phyloP scores from a whole-genome alignment of 2,888 invertebrate species.

The Dynastes maya region DNA sequence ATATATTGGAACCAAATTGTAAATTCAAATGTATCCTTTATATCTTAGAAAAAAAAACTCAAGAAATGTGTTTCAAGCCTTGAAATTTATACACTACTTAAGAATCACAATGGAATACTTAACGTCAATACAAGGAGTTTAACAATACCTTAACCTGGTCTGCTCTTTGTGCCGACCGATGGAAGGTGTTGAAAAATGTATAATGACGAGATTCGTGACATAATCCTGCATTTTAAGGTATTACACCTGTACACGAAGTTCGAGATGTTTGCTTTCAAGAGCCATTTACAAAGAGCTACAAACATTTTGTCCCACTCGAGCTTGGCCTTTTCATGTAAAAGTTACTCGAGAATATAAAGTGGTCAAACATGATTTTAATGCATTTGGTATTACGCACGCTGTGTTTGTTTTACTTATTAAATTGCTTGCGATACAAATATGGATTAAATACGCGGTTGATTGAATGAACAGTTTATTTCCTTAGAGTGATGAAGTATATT shows the following conservation, averaged over 20 bases:
- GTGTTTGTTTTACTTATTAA: slow-evolving; percentile 35
- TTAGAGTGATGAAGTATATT: not conserved
- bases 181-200: slow-evolving; percentile 51
- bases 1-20: too few species aligned
- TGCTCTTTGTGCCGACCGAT: slow-evolving; percentile 26
- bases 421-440: slow-evolving; percentile 17
- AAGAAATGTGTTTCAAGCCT: not conserved
- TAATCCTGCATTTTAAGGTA: slow-evolving; percentile 51
- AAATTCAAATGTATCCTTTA: too few species aligned
- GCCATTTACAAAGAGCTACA: slow-evolving; percentile 45
- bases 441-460: slow-evolving; percentile 10
- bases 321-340: slow-evolving; percentile 35
- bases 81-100: slow-evolving; percentile 46
- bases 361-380: slow-evolving; percentile 35
- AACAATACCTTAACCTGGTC: slow-evolving; percentile 43
- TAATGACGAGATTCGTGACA: slow-evolving; percentile 49
- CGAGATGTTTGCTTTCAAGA: slow-evolving; percentile 45
- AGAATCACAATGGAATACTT: slow-evolving; percentile 49
- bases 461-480: not conserved
- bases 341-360: slow-evolving; percentile 38
- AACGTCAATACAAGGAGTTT: slow-evolving; percentile 47
- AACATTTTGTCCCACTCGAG: slow-evolving; percentile 45
- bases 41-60: too few species aligned
- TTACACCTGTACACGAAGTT: slow-evolving; percentile 49
- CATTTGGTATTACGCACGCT: slow-evolving; percentile 21